These are phyloP conservation scores for Apostichopus californicus DNA, from an alignment of 35 echinoderm and acorn worm species.

Conservation along the genomic window DNA sequence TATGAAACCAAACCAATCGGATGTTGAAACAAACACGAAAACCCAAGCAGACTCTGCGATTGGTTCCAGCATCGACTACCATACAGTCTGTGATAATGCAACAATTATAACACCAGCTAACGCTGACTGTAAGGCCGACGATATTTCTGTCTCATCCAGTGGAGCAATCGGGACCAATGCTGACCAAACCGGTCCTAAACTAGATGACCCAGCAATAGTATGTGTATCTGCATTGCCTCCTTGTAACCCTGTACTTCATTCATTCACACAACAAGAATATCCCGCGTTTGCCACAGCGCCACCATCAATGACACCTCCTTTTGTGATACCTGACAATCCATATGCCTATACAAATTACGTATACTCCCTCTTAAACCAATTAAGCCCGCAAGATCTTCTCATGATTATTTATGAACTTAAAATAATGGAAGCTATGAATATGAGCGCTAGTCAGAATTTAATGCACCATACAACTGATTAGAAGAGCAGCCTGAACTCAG, in stretches of 20 bases:
- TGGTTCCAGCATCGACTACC: not conserved
- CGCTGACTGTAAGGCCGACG: not conserved
- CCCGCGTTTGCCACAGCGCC: not conserved
- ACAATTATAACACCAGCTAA: not conserved
- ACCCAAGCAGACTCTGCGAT: not conserved
- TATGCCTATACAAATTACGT: constrained; percentile 24
- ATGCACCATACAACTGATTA: not conserved
- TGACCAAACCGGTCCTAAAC: not conserved
- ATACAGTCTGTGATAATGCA: not conserved
- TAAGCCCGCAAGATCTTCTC: constrained; percentile 36
- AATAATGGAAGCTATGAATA: constrained; percentile 39
- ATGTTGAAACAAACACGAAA: not conserved
- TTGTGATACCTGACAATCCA: not conserved
- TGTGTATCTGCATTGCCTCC: constrained; percentile 13
- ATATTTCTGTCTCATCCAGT: not conserved
- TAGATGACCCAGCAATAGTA: constrained; percentile 7
- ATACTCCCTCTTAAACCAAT: constrained; percentile 18
- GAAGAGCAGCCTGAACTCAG: not conserved
- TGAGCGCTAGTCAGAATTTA: not conserved
- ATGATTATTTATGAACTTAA: constrained; percentile 42
- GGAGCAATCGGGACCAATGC: not conserved
- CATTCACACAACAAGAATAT: not conserved
- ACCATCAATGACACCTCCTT: not conserved
- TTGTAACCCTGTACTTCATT: not conserved
- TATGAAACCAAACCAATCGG: not conserved